phyloP scores from a whole-genome alignment of 2,113 vertebrate species.

The Tetraodon nigroviridis region DNA sequence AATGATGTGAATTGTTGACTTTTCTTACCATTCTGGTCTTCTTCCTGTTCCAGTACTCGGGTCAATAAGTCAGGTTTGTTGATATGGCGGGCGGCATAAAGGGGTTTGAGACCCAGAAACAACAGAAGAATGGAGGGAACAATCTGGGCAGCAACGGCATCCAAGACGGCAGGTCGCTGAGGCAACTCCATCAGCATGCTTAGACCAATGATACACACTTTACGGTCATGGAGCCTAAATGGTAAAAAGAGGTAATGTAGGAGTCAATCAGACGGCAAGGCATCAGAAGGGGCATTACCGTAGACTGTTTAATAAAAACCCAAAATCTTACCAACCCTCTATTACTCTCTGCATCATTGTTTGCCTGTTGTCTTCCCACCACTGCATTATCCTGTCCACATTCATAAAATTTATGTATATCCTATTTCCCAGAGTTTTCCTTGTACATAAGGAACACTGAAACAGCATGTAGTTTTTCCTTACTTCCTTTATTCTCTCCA shows the following conservation, averaged over 20 bases:
- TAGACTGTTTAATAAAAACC: too few species aligned
- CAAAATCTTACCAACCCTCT: too few species aligned
- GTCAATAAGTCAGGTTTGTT: conserved; percentile 77
- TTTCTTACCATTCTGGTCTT: conserved; percentile 87
- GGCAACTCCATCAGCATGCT: conserved; percentile 92
- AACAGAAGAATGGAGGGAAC: conserved; percentile 92
- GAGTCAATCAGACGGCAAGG: neutral
- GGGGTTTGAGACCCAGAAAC: conserved; percentile 92
- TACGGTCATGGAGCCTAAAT: conserved; percentile 90
- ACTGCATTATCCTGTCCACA: too few species aligned
- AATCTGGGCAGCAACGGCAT: conserved; percentile 84
- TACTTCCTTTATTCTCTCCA: too few species aligned
- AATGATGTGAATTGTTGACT: neutral
- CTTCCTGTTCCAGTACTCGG: conserved; percentile 72
- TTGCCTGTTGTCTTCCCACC: too few species aligned
- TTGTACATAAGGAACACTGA: too few species aligned
- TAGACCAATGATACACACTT: conserved; percentile 96
- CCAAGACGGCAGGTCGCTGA: conserved; percentile 80
- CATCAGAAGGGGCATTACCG: too few species aligned
- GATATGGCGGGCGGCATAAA: conserved; percentile 83
- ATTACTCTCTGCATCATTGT: too few species aligned
- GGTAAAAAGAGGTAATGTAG: neutral
- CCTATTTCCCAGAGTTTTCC: too few species aligned
- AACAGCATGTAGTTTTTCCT: too few species aligned
- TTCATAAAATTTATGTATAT: too few species aligned